These are phyloP conservation scores for Catostomus latipinnis DNA, from an alignment of 2,797 vertebrate species.

Conservation along the genomic window DNA sequence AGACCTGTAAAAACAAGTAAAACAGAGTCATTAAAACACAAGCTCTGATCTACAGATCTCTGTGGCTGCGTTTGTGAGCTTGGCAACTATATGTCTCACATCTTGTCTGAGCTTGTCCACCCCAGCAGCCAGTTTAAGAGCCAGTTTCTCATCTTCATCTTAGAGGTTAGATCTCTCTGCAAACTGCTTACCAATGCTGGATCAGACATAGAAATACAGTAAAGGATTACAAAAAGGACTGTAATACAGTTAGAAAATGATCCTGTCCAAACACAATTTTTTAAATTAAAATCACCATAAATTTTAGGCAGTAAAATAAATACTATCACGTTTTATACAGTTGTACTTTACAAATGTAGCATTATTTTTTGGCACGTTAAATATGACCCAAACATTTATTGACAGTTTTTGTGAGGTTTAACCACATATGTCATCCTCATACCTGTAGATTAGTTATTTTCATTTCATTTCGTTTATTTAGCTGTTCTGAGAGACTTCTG, in stretches of 20 bases:
- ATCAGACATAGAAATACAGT: background rate
- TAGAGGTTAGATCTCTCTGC: conserved; percentile 71
- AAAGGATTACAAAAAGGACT: background rate
- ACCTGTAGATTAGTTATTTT: conserved; percentile 71
- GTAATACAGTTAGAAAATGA: background rate
- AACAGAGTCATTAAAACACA: conserved; percentile 8
- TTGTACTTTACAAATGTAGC: too few species aligned
- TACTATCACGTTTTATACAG: too few species aligned
- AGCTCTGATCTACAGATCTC: background rate
- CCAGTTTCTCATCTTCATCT: conserved; percentile 67
- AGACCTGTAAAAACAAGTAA: background rate
- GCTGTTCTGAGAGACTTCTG: conserved; percentile 67
- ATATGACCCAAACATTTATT: background rate
- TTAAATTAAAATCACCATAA: background rate
- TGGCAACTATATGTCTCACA: conserved; percentile 71
- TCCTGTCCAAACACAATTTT: too few species aligned
- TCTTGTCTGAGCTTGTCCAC: conserved; percentile 70
- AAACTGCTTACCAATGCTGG: conserved; percentile 75
- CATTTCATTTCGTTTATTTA: conserved; percentile 69
- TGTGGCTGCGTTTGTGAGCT: conserved; percentile 63
- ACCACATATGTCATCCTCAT: background rate
- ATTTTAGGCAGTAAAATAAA: background rate
- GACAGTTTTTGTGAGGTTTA: background rate
- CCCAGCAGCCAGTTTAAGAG: conserved; percentile 70
- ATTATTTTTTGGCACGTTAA: too few species aligned